Evolutionary conservation across 2,888 invertebrate species (phyloP), one percentile per base, ranked within the genome.

Genomic region (Tinea semifulvella): DNA sequence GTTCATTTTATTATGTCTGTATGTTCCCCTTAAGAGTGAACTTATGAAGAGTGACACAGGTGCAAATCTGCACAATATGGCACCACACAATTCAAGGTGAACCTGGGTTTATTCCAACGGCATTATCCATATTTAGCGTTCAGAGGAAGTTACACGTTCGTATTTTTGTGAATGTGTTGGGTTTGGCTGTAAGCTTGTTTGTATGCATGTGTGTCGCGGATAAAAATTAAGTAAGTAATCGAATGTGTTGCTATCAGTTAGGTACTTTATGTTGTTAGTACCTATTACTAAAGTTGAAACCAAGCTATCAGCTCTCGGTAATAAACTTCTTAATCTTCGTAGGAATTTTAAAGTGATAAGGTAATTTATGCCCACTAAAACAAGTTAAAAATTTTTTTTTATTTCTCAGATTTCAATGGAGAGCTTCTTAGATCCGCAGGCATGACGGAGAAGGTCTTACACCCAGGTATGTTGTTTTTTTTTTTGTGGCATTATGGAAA

Each of bases 391-490:
- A n/a, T n/a, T n/a, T n/a, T n/a, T n/a, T n/a, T 2, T 18, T 60
- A 62, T 53, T 61, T 73, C 68, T 45, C 75, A 85, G 85, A 80
- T 70, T 74, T 84, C 79, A 80, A 84, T 84, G 83, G 82, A 76
- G 77, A 70, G 72, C 68, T 72, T 68, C 64, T 62, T 72, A 79
- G 79, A 75, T 56, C 76, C 68, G 76, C 79, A 87, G 88, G 88
- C 85, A 90, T 90, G 90, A 88, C 89, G 86, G 89, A 90, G 83
- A 89, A 88, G 84, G 86, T 88, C 76, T 87, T 89, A 85, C 87
- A 86, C 80, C 88, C 88, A 84, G 89, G 89, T 87, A 85, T 87
- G 86, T 88, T n/a, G 22, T 22, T 25, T 40, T 22, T 20, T 40
- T 25, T 3, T 5, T 14, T 20, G n/a, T n/a, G 22, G 25, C 18